A percentile compares a stretch with the other conserved stretches of the same genome.
These are phyloP conservation scores for Eleginops maclovinus DNA, from an alignment of 2,113 vertebrate genomes.

Conservation along the genomic window DNA sequence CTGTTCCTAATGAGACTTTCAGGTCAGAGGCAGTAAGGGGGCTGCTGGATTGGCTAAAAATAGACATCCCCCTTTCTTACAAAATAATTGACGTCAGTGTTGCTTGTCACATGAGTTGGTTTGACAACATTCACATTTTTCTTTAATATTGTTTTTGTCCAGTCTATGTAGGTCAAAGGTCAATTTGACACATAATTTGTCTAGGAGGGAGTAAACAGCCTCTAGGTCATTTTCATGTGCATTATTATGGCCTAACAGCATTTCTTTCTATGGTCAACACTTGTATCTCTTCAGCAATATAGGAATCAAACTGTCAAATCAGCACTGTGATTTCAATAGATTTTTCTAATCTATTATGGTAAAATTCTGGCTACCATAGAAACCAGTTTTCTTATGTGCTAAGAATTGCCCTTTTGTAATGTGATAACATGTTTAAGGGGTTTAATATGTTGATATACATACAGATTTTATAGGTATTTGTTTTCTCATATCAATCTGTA, in stretches of 20 bases:
- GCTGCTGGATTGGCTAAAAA: not conserved
- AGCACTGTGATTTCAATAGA: too few relatives aligned
- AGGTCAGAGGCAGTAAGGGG: conserved; percentile 34
- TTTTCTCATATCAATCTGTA: too few relatives aligned
- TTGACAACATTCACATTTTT: conserved; percentile 9
- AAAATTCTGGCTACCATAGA: too few relatives aligned
- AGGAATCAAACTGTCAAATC: too few relatives aligned
- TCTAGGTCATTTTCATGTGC: not conserved
- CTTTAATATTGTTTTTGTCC: conserved; percentile 4
- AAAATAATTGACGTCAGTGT: conserved; percentile 44
- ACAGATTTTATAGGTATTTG: not conserved
- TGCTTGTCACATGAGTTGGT: conserved; percentile 24
- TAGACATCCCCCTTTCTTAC: conserved; percentile 47
- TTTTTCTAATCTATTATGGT: too few relatives aligned
- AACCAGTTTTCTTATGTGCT: too few relatives aligned
- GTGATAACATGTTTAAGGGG: not conserved
- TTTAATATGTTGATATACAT: not conserved
- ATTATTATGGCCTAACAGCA: too few relatives aligned
- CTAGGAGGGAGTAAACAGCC: not conserved
- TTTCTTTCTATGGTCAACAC: too few relatives aligned
- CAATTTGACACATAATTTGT: not conserved
- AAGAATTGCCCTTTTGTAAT: not conserved
- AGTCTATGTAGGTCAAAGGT: conserved; percentile 32
- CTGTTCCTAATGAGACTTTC: conserved; percentile 29
- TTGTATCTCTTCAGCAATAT: too few relatives aligned